Conservation (phyloP, 1,140 invertebrate species). For the Yoshiicerus persimilis region DNA sequence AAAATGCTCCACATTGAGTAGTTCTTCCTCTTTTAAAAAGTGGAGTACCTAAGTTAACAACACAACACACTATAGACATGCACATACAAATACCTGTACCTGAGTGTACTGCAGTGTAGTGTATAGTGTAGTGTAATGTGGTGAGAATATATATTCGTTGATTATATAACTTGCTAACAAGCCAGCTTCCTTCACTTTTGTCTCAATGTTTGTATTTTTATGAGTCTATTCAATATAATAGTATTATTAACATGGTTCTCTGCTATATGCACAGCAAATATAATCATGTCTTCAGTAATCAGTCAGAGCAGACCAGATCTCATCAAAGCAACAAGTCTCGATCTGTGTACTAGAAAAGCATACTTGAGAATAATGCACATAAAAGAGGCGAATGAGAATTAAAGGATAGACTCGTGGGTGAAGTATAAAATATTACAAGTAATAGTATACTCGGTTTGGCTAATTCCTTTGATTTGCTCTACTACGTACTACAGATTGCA, state of each 20-base stretch:
- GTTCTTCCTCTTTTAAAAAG: conserved; percentile 17
- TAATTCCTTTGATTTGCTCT: background rate
- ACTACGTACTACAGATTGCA: background rate
- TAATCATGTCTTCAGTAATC: background rate
- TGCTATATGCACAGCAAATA: background rate
- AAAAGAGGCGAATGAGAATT: background rate
- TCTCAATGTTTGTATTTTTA: background rate
- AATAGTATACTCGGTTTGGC: background rate
- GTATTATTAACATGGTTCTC: background rate
- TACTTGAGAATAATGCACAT: background rate
- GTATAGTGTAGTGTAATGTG: no score
- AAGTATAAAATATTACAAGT: background rate
- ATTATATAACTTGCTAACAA: background rate
- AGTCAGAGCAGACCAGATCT: background rate
- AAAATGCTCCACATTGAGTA: background rate
- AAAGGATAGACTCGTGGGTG: background rate
- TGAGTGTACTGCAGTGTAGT: no score
- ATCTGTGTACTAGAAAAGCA: no score
- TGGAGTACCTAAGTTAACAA: background rate
- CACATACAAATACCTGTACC: background rate
- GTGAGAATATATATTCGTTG: background rate
- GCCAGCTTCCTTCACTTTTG: background rate
- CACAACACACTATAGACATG: background rate
- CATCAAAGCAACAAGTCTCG: background rate
- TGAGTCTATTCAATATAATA: background rate